phyloP scores from a whole-genome alignment of 2,888 invertebrate species.

The Peribatodes rhomboidaria region DNA sequence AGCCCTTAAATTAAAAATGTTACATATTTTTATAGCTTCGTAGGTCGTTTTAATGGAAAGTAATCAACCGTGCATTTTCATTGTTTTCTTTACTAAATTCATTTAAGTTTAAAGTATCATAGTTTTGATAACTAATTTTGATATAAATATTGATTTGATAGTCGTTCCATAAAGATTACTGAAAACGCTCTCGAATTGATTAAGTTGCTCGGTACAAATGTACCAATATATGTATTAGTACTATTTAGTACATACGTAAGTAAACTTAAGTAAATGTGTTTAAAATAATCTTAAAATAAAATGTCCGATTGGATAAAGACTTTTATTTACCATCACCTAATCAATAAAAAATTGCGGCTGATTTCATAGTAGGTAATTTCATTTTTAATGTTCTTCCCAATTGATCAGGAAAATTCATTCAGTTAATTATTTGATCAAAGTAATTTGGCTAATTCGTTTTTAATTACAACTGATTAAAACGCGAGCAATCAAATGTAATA shows the following conservation, averaged over 20 bases:
- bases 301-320: constrained; percentile 31
- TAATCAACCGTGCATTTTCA: background rate
- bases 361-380: background rate
- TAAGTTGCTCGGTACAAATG: constrained; percentile 40
- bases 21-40: no score
- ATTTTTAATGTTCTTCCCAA: background rate
- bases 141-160: background rate
- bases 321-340: constrained; percentile 26
- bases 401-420: background rate
- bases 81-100: background rate
- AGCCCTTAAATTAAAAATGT: no score
- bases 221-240: constrained; percentile 42
- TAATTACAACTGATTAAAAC: constrained; percentile 20
- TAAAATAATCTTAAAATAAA: constrained; percentile 43
- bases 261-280: constrained; percentile 41
- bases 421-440: background rate
- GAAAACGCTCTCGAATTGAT: constrained; percentile 7
- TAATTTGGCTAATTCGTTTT: constrained; percentile 16
- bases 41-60: no score
- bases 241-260: constrained; percentile 36
- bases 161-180: constrained; percentile 10
- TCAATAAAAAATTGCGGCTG: background rate
- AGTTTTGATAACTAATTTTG: background rate
- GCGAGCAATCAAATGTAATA: constrained; percentile 17
- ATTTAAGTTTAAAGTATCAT: no score